phyloP scores from a whole-genome alignment of 2,113 vertebrate species.

The Phrynocephalus versicolor region DNA sequence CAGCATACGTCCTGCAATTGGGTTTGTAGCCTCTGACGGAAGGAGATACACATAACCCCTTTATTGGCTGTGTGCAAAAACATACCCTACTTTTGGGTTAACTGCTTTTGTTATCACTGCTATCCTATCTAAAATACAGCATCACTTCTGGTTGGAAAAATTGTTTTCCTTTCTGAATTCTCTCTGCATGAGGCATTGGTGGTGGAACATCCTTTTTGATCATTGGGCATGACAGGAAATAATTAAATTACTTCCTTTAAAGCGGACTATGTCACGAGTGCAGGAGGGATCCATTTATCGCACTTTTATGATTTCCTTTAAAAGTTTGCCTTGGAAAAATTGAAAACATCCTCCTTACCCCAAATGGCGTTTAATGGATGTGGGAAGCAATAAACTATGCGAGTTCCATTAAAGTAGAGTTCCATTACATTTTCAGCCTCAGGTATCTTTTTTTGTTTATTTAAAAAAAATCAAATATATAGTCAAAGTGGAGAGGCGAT shows the following conservation, averaged over 20 bases:
- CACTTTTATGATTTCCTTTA: conserved; percentile 76
- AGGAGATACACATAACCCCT: background rate
- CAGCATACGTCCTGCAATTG: background rate
- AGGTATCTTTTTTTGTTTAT: background rate
- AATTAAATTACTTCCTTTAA: conserved; percentile 73
- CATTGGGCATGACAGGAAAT: conserved; percentile 68
- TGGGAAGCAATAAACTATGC: background rate
- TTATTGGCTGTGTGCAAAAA: conserved; percentile 19
- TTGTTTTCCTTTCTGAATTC: conserved; percentile 56
- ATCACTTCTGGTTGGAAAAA: conserved; percentile 32
- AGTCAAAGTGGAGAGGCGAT: no score
- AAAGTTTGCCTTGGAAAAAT: conserved; percentile 56
- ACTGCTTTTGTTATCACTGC: conserved; percentile 31
- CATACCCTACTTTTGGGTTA: conserved; percentile 13
- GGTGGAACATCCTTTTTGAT: conserved; percentile 42
- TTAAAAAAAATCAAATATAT: background rate
- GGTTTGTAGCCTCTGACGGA: conserved; percentile 10
- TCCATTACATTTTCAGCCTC: background rate
- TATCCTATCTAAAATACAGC: background rate
- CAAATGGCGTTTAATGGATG: background rate
- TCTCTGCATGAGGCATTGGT: conserved; percentile 56
- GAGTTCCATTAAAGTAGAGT: background rate
- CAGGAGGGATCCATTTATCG: conserved; percentile 62
- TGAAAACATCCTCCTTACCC: conserved; percentile 35
- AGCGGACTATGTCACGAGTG: conserved; percentile 60